Percentiles rank a stretch among this genome's conserved stretches.
phyloP scores from a whole-genome alignment of 2,888 invertebrate genomes.

The Apomyelois bistriatella region DNA sequence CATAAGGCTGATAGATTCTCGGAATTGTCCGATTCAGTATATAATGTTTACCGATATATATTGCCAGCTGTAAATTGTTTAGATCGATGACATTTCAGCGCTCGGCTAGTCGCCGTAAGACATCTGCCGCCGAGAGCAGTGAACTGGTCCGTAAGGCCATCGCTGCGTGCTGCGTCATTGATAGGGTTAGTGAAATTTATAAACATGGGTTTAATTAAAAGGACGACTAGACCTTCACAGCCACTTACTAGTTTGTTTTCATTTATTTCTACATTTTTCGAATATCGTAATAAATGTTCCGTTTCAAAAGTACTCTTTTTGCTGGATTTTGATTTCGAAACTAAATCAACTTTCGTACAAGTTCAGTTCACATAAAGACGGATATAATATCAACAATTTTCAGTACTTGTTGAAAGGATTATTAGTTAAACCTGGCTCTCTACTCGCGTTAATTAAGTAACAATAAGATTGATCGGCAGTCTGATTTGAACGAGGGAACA shows the following conservation, averaged over 20 bases:
- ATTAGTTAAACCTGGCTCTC: background rate
- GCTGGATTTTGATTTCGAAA: too few species aligned
- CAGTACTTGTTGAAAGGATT: background rate
- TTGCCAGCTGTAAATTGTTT: background rate
- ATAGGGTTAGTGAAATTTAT: too few species aligned
- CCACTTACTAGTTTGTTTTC: too few species aligned
- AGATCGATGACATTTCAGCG: conserved; percentile 4
- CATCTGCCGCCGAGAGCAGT: conserved; percentile 1
- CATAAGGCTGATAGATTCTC: background rate
- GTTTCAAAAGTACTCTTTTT: too few species aligned
- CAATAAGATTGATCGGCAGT: background rate
- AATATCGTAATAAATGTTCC: too few species aligned
- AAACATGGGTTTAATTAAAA: too few species aligned
- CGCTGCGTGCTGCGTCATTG: background rate
- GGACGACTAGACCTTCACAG: too few species aligned
- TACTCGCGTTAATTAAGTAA: conserved; percentile 10
- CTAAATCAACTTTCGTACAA: too few species aligned
- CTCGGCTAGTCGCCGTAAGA: background rate
- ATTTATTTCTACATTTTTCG: too few species aligned
- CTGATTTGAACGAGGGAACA: conserved; percentile 11
- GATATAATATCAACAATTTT: too few species aligned
- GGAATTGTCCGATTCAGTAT: background rate
- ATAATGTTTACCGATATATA: background rate
- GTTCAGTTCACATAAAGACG: too few species aligned
- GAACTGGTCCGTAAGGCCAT: background rate